Evolutionary conservation across 2,113 vertebrate genomes (phyloP), one percentile per base, ranked within the genome.

Genomic region (Lucifuga dentata): DNA sequence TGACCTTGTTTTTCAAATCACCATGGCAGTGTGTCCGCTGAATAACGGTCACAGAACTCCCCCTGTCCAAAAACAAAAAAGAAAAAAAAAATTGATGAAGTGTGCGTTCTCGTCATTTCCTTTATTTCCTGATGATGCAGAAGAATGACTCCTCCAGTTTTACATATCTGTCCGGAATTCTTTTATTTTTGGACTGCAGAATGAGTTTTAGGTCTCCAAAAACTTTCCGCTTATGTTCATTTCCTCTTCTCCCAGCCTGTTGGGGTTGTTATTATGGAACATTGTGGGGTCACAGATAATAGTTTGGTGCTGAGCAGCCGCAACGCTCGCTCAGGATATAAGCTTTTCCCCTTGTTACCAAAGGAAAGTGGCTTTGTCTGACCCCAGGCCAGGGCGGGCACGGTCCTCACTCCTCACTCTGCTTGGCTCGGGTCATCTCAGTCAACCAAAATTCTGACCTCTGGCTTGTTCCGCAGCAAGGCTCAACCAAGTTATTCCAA

Each of bases 211-310:
- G 35, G 49, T 76, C 68, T 69, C 35, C 19, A 20, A 49, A 73
- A 78, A 43, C n/a, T 48, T 81, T 86, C 78, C 84, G 74, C 68
- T 78, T 79, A 20, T 63, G 71, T 78, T 69, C 40, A 57, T 78
- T 80, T 84, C 84, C 72, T 80, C 48, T 21, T 39, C 43, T 56
- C 40, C 48, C 52, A 33, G 66, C 61, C 57, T 13, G 24, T 57
- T 65, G 45, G 64, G 61, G 26, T 76, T 87, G 81, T 82, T 81
- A 76, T 80, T 84, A 66, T 87, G 84, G 81, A 87, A 85, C 76
- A 61, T 80, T 78, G 67, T 48, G 67, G 79, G 79, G 78, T 83
- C 62, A 26, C 48, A 68, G 77, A 78, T 81, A 78, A 78, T 84
- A 66, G 64, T 70, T 61, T 64, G 69, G 57, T 75, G 60, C 78